These are phyloP conservation scores for Agrochola litura DNA, from an alignment of 2,888 invertebrate genomes.

Conservation along the genomic window DNA sequence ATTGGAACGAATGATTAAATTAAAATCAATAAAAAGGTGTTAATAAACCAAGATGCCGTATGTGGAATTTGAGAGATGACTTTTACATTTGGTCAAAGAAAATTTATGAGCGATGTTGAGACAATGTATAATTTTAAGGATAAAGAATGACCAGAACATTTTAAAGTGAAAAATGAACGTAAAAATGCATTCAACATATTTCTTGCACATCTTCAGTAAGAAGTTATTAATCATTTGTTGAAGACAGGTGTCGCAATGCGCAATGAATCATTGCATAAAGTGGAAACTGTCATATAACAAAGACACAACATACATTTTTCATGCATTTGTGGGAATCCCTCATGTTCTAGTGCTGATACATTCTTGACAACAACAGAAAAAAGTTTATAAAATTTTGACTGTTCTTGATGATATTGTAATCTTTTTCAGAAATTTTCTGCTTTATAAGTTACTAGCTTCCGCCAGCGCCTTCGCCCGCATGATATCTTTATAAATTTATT, in stretches of 20 bases:
- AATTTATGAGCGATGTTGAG: slow-evolving; percentile 22
- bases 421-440: no score
- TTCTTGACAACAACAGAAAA: slow-evolving; percentile 32
- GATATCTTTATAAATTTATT: no score
- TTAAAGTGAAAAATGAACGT: slow-evolving; percentile 21
- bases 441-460: no score
- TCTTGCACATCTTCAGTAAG: slow-evolving; percentile 8
- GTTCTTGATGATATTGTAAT: neutral
- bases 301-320: neutral
- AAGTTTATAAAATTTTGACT: slow-evolving; percentile 11
- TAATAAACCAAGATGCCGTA: no score
- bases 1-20: neutral
- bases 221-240: slow-evolving; percentile 35
- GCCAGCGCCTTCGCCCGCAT: no score
- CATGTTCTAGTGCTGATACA: neutral
- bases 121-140: neutral
- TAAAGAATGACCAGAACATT: neutral
- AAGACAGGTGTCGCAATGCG: slow-evolving; percentile 31
- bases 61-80: neutral
- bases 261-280: slow-evolving; percentile 27
- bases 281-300: slow-evolving; percentile 30
- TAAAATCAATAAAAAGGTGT: neutral
- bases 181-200: slow-evolving; percentile 25
- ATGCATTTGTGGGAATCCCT: slow-evolving; percentile 22
- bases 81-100: neutral